phyloP scores from a whole-genome alignment of 2,797 vertebrate species.

The Rhadinocentrus ornatus region DNA sequence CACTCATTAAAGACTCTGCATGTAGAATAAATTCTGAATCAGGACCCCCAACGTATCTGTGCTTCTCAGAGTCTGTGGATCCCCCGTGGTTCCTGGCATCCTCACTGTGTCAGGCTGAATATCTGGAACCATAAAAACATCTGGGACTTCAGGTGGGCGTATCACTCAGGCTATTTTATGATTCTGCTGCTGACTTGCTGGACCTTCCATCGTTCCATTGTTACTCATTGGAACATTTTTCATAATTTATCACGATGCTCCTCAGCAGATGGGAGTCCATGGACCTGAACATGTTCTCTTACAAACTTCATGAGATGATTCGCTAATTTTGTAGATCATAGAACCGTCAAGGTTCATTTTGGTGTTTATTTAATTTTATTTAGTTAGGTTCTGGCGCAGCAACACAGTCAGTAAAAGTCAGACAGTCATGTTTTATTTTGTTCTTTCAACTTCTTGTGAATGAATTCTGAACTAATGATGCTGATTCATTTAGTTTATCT shows the following conservation, averaged over 20 bases:
- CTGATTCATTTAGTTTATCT: no score
- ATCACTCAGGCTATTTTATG: neutral
- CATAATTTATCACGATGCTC: neutral
- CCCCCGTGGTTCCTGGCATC: slow-evolving; percentile 14
- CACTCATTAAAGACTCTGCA: slow-evolving; percentile 1
- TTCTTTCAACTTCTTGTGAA: no score
- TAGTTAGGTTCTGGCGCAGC: no score
- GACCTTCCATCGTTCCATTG: neutral
- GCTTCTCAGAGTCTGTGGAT: slow-evolving; percentile 1
- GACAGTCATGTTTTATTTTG: no score
- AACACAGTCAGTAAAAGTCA: no score
- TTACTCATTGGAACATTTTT: neutral
- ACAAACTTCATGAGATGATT: no score
- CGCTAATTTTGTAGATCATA: neutral
- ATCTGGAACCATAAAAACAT: neutral
- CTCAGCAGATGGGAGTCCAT: neutral
- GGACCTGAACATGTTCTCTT: no score
- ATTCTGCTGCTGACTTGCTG: neutral
- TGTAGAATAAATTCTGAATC: slow-evolving; percentile 21
- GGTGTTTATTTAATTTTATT: no score
- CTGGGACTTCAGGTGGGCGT: neutral
- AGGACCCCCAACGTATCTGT: slow-evolving; percentile 9
- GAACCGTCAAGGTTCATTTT: neutral
- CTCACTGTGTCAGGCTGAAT: slow-evolving; percentile 9
- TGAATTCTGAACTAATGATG: no score